These are phyloP conservation scores for Belonocnema kinseyi DNA, from an alignment of 1,140 invertebrate species.

Conservation along the genomic window DNA sequence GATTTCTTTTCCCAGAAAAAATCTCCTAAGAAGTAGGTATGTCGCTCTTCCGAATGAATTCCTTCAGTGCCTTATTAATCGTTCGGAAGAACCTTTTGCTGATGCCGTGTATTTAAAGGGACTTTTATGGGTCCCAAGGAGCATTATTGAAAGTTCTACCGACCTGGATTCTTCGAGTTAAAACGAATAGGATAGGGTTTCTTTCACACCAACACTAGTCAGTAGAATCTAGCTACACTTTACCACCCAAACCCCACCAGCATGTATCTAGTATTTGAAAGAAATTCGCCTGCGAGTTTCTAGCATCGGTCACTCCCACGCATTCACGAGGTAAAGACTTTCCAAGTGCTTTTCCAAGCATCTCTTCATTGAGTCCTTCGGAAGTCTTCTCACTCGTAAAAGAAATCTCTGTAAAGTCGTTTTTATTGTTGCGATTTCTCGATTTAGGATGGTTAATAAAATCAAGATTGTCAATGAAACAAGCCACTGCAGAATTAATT, in stretches of 20 bases:
- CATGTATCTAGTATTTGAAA: background rate
- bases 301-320: conserved; percentile 32
- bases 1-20: background rate
- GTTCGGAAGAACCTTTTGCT: background rate
- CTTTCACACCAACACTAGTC: background rate
- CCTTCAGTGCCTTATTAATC: background rate
- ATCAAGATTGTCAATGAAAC: background rate
- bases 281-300: conserved; percentile 35
- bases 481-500: no score
- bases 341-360: conserved; percentile 23
- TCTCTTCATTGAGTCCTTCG: background rate
- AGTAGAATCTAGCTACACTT: background rate
- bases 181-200: conserved; percentile 19
- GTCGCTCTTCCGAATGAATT: background rate
- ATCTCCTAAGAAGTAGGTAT: conserved; percentile 1
- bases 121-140: conserved; percentile 25
- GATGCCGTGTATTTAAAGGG: conserved; percentile 1
- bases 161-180: background rate
- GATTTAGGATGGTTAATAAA: background rate
- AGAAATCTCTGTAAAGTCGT: conserved; percentile 1
- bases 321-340: conserved; percentile 26
- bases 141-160: conserved; percentile 19
- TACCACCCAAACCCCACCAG: background rate
- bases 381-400: conserved; percentile 1
- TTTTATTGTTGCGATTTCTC: background rate